Base-by-base conservation (phyloP, 2,797 vertebrate genomes). In the Holocentrus rufus region DNA sequence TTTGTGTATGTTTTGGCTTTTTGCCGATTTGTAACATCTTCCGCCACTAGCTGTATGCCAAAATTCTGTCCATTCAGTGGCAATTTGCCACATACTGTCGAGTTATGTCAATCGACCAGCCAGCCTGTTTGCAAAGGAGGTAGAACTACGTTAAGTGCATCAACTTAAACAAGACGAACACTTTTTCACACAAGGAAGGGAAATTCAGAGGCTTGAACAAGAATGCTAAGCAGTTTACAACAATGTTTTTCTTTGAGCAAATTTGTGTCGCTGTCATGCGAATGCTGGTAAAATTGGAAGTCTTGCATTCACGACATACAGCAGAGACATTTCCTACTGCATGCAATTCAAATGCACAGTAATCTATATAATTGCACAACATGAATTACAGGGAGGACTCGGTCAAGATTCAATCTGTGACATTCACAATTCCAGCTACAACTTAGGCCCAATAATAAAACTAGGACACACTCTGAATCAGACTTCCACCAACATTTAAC, bases 121-220 rank as follows among this genome's bases (percentile, higher is more conserved):
- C 74, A 53, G 56, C 65, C 73, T 74, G 76, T 77, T 81, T 74
- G 61, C 75, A 79, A 67, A 77, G 84, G 42, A 85, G 71, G 61
- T 65, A 31, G 39, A 70, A 74, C 73, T 60, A 61, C 62, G 69
- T 74, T 86, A 65, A 56, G 34, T 59, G 56, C 67, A 61, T 85
- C 76, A 62, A 81, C 79, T 79, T 69, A 44, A 75, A 76, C 74
- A 49, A 52, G 65, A 65, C 44, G 53, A 72, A 53, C 72, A 52
- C 42, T 71, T 79, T 89, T 79, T 86, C 87, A 83, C 89, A 76
- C 54, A 68, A 53, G 46, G 23, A 31, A 70, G 85, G 7, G 79
- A 85, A 85, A 89, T 85, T 70, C 68, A 49, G 60, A 65, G 58
- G 13, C 74, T 60, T 20, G 23, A 69, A 66, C 63, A 69, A 64